Percentiles rank a stretch among this genome's conserved stretches.
phyloP scores from a whole-genome alignment of 2,888 invertebrate species.

The Temnothorax rugatulus region DNA sequence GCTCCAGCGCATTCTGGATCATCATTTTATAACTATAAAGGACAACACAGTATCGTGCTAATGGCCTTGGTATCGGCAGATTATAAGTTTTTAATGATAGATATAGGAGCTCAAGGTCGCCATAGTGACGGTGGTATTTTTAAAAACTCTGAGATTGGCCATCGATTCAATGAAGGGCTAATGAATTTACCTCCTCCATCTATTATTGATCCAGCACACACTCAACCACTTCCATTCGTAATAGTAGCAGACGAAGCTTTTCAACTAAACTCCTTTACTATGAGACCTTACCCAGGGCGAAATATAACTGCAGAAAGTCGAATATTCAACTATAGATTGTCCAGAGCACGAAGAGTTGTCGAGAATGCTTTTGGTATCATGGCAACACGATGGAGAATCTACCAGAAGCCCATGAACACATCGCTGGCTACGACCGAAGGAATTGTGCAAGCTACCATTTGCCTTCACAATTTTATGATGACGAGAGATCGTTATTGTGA shows the following conservation, averaged over 20 bases:
- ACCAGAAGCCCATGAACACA: background rate
- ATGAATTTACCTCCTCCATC: background rate
- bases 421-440: background rate
- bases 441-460: background rate
- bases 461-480: conserved; percentile 8
- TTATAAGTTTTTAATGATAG: background rate
- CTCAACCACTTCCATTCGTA: conserved; percentile 2
- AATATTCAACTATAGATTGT: conserved; percentile 8
- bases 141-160: background rate
- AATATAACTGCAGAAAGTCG: background rate
- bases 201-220: background rate
- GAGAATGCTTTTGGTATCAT: background rate
- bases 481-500: background rate
- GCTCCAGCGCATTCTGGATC: background rate
- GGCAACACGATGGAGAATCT: conserved; percentile 6
- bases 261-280: background rate
- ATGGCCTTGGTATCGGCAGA: background rate
- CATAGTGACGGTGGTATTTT: background rate
- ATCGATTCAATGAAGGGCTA: background rate
- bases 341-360: background rate
- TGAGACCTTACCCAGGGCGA: conserved; percentile 2
- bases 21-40: background rate
- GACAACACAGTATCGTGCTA: background rate
- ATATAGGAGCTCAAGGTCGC: conserved; percentile 4
- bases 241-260: background rate